Evolutionary conservation across 2,888 invertebrate species (phyloP), one percentile per base, ranked within the genome.

Genomic region (Platycheirus albimanus): DNA sequence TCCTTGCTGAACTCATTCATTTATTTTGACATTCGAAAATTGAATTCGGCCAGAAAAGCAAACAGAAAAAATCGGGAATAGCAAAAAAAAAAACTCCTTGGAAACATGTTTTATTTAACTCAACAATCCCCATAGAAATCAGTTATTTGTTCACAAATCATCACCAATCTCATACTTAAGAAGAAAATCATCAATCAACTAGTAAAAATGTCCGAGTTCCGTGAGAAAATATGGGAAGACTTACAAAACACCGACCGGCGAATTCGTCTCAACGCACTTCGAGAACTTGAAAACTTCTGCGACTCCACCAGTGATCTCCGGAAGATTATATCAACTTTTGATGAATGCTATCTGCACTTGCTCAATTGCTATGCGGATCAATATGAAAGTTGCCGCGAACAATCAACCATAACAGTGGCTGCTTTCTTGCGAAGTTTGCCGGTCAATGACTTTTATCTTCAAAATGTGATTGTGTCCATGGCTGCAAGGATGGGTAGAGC

Each of bases 401-500:
- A 86, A 8, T 86, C 90, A 0, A 87, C 87, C 0, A 41, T 78
- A 7, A 88, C 88, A 0, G 87, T 91, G 0, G 87, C 79, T 11
- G 84, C 86, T 1, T 89, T 89, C 13, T 75, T 90, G n/a, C 75
- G 86, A 0, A 90, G 90, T 30, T 88, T 95, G 24, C 94, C 94
- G 0, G 89, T 93, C 0, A 93, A 94, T 85, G 95, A 96, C 85
- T 95, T 94, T 83, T 95, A 95, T 88, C 91, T 97, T 61, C 93
- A 95, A 0, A 95, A 95, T 85, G 91, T 97, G 13, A 91, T 97
- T 36, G 95, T 96, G 1, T 93, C 95, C 1, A 88, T 98, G 78
- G 93, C 94, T 0, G 94, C 95, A 86, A 93, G 97, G 78, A 93
- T 98, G 85, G 96, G 96, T 0, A 93, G 94, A 69, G 93, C 94